Evolutionary conservation across 2,797 vertebrate species (phyloP), one percentile per base, ranked within the genome.

Genomic region (Xiphophorus birchmanni): DNA sequence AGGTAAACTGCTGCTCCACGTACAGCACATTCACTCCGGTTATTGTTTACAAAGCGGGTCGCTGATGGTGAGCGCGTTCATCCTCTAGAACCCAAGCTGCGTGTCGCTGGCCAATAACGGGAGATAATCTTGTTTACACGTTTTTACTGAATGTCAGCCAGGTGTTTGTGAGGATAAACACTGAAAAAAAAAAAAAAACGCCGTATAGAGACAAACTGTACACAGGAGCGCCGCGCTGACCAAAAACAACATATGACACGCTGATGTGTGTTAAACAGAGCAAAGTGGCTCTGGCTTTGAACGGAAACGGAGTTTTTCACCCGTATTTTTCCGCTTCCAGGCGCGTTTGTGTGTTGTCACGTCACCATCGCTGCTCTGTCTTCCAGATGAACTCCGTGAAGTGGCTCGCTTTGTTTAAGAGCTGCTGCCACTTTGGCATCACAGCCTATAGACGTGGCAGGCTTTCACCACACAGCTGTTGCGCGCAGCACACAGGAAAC

Each of bases 391-490:
- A 32, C 10, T 44, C 72, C 40, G 9, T 35, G 77, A 88, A 84
- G 78, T 35, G 44, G 60, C 21, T 9, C 26, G 82, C 78, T 89
- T 89, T 84, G 88, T 87, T 87, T 71, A 87, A 78, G 75, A 86
- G 83, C 75, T 82, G 90, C 87, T 88, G 89, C 90, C 87, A 77
- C 90, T 92, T 89, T 87, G 89, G 83, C 89, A 86, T 88, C 90
- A 1, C 77, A 58, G 86, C 60, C 89, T 81, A 92, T 94, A 50
- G 42, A 96, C 95, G 95, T 96, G 95, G 95, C 95, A 96, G 87
- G 69, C 67, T 84, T 74, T 73, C 58, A 60, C 82, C 58, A 71
- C 79, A 76, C 77, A 76, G 80, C 69, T 73, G 48, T 69, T 74
- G 54, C 48, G 80, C 73, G 56, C 84, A 56, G 82, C 72, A 67